Percentiles rank a stretch among this genome's conserved stretches.
phyloP scores from a whole-genome alignment of 2,113 vertebrate species.

The Nematolebias whitei region DNA sequence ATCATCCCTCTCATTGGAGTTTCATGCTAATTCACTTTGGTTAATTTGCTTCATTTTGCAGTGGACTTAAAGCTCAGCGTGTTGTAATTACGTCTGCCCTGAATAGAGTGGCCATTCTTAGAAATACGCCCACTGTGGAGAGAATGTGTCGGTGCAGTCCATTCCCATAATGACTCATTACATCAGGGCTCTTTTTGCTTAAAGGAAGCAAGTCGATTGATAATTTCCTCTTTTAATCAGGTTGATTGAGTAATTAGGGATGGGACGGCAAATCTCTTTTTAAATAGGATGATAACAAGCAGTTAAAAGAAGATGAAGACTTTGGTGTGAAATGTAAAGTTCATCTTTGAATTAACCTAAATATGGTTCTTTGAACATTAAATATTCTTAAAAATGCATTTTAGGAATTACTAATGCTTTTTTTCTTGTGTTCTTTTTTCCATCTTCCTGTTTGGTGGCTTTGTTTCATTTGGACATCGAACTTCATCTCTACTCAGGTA shows the following conservation, averaged over 20 bases:
- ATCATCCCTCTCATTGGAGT: constrained; percentile 75
- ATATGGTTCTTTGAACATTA: not conserved
- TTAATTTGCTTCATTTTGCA: constrained; percentile 67
- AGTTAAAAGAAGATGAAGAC: not conserved
- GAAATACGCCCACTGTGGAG: constrained; percentile 13
- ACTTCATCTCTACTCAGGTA: constrained; percentile 38
- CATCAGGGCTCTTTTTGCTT: constrained; percentile 48
- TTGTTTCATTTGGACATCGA: constrained; percentile 15
- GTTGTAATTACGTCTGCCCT: constrained; percentile 57
- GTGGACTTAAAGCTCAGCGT: constrained; percentile 54
- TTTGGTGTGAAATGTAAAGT: not conserved
- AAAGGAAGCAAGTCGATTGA: constrained; percentile 52
- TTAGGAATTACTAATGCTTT: not conserved
- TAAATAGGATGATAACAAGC: constrained; percentile 33
- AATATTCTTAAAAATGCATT: too few relatives aligned
- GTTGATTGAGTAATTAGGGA: constrained; percentile 38
- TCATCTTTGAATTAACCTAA: constrained; percentile 4
- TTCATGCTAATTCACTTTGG: constrained; percentile 71
- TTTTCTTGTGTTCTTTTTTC: constrained; percentile 44
- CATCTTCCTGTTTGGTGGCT: constrained; percentile 34
- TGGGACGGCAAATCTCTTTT: constrained; percentile 24
- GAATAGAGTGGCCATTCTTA: constrained; percentile 40
- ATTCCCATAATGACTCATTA: constrained; percentile 52
- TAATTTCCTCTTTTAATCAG: constrained; percentile 52
- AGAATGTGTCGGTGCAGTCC: constrained; percentile 35